Evolutionary conservation across 1,140 invertebrate species (phyloP).

Genomic region (Atopsyche davidsoni): DNA sequence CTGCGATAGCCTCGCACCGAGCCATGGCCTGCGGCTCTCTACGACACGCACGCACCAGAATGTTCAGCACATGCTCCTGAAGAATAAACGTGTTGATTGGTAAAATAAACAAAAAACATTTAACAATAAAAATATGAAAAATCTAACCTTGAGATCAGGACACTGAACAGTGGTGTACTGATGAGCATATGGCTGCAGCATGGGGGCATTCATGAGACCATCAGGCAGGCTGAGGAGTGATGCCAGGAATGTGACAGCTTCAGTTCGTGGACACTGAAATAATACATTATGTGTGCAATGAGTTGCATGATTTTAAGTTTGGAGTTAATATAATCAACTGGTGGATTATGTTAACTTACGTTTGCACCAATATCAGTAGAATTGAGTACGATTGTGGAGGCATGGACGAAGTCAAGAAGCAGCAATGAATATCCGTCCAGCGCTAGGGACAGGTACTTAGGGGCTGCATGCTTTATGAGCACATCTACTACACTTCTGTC

Average conservation of each 20-base stretch:
- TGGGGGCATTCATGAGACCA: slow-evolving; percentile 67
- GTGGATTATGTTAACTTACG: slow-evolving; percentile 50
- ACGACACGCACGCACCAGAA: slow-evolving; percentile 79
- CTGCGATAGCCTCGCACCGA: slow-evolving; percentile 82
- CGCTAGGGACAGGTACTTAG: slow-evolving; percentile 79
- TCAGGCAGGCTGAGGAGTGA: slow-evolving; percentile 77
- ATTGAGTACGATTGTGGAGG: slow-evolving; percentile 79
- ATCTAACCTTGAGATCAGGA: slow-evolving; percentile 69
- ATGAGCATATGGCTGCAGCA: slow-evolving; percentile 69
- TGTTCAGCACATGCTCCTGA: slow-evolving; percentile 82
- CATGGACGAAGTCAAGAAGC: slow-evolving; percentile 84
- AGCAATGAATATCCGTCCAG: slow-evolving; percentile 84
- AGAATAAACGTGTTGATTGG: slow-evolving; percentile 33
- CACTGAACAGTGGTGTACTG: slow-evolving; percentile 65
- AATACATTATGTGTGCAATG: not conserved
- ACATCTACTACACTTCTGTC: slow-evolving; percentile 56
- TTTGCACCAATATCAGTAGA: slow-evolving; percentile 69
- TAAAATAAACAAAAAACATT: slow-evolving; percentile 2
- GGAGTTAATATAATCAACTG: too few species aligned
- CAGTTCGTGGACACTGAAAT: slow-evolving; percentile 71
- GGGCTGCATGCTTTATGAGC: slow-evolving; percentile 62
- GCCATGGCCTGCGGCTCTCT: slow-evolving; percentile 83
- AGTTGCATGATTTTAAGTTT: too few species aligned
- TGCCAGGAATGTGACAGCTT: slow-evolving; percentile 88
- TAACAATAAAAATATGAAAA: slow-evolving; percentile 6